Conservation (phyloP, 2,888 invertebrate genomes). For the Villa cingulata region DNA sequence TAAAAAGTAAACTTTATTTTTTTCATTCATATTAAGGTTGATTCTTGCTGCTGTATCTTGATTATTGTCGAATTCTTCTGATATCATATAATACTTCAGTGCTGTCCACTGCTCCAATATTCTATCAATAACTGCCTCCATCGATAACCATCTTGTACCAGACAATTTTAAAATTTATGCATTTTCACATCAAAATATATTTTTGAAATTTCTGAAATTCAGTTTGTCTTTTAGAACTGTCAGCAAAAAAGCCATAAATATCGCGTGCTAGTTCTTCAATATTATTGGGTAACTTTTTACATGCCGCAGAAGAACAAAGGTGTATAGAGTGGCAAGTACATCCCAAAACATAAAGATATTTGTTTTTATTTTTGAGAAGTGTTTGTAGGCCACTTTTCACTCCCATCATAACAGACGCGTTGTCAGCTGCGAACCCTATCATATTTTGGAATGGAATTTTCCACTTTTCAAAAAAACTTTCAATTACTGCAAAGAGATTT, state of each 20-base stretch:
- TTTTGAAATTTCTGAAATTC: conserved; percentile 19
- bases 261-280: conserved; percentile 18
- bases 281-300: conserved; percentile 17
- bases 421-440: not conserved
- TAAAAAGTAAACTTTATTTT: too few relatives aligned
- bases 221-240: conserved; percentile 20
- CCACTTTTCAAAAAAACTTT: not conserved
- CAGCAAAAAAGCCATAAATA: conserved; percentile 19
- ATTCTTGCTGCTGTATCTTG: too few relatives aligned
- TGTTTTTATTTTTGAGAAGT: conserved; percentile 14
- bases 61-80: conserved; percentile 2
- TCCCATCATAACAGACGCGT: not conserved
- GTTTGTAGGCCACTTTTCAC: not conserved
- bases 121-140: conserved; percentile 14
- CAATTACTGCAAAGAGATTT: not conserved
- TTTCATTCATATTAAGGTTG: too few relatives aligned
- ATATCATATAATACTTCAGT: conserved; percentile 8
- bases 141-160: conserved; percentile 23
- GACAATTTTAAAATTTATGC: conserved; percentile 19
- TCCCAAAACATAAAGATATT: conserved; percentile 18
- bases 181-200: conserved; percentile 18
- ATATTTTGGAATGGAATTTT: not conserved
- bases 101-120: conserved; percentile 10
- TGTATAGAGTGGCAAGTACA: conserved; percentile 21
- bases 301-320: conserved; percentile 19